These are phyloP conservation scores for Oreocharis arfaki DNA, from an alignment of 2,113 vertebrate species.

Conservation along the genomic window DNA sequence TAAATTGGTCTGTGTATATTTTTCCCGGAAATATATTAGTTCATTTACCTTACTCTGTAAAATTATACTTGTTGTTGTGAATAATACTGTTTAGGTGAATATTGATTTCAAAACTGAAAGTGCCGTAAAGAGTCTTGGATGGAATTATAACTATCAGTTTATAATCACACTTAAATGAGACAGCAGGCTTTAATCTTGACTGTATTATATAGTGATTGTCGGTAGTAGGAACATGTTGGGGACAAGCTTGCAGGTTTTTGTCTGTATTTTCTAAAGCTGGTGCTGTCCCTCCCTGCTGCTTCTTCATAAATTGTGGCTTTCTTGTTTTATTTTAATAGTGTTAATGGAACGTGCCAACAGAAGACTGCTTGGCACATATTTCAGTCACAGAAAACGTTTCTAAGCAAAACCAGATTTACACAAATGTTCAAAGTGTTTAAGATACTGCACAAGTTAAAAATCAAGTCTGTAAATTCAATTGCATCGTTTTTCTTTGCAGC, in stretches of 20 bases:
- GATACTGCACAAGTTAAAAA: background rate
- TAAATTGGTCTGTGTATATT: background rate
- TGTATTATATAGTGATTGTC: background rate
- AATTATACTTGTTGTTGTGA: background rate
- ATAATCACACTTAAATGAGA: background rate
- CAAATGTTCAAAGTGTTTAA: background rate
- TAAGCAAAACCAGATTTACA: background rate
- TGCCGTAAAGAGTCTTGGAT: background rate
- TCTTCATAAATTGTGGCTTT: background rate
- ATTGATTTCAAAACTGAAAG: background rate
- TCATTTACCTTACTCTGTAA: background rate
- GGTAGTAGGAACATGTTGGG: background rate
- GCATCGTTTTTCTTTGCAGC: background rate
- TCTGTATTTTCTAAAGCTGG: background rate
- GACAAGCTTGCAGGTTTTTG: background rate
- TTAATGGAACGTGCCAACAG: background rate
- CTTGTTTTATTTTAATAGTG: background rate
- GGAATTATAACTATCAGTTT: background rate
- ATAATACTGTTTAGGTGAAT: background rate
- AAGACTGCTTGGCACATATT: background rate
- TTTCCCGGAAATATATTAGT: background rate
- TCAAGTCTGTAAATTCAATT: background rate
- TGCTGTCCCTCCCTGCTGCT: background rate
- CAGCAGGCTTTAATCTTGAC: background rate
- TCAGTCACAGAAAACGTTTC: background rate